A percentile compares a stretch with the other conserved stretches of the same genome.
Evolutionary conservation across 2,888 invertebrate genomes (phyloP).

Genomic region (Mesorhabditis sp.): DNA sequence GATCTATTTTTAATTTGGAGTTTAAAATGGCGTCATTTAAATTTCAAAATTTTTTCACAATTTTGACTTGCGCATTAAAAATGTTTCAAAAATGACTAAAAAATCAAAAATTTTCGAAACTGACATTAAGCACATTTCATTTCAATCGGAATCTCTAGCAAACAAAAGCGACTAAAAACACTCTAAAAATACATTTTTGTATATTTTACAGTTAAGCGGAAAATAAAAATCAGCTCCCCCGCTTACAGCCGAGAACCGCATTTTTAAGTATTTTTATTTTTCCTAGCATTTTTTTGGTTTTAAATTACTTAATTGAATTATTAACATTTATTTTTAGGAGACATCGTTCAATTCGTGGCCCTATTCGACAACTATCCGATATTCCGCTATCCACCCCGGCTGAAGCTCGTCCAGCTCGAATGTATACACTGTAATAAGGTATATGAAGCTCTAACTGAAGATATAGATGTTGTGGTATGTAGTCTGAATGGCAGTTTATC

Average conservation of each 20-base stretch:
- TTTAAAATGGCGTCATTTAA: too few species aligned
- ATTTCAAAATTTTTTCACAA: background rate
- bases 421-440: conserved; percentile 48
- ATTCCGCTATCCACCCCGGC: conserved; percentile 46
- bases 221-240: too few species aligned
- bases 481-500: background rate
- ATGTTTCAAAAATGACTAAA: conserved; percentile 5
- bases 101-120: too few species aligned
- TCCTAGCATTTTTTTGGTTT: background rate
- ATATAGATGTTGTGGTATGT: background rate
- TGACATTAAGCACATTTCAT: too few species aligned
- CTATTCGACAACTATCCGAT: conserved; percentile 51
- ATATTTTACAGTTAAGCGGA: too few species aligned
- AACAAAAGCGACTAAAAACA: too few species aligned
- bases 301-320: background rate
- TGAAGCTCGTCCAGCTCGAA: conserved; percentile 46
- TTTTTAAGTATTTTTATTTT: too few species aligned
- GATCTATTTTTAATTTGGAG: too few species aligned
- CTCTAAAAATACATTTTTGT: too few species aligned
- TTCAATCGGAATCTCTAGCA: too few species aligned
- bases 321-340: conserved; percentile 20
- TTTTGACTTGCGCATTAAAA: background rate
- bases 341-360: conserved; percentile 48
- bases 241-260: too few species aligned
- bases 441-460: too few species aligned